Base-by-base conservation (phyloP, 2,888 invertebrate genomes). In the Hirtodrosophila confusa region DNA sequence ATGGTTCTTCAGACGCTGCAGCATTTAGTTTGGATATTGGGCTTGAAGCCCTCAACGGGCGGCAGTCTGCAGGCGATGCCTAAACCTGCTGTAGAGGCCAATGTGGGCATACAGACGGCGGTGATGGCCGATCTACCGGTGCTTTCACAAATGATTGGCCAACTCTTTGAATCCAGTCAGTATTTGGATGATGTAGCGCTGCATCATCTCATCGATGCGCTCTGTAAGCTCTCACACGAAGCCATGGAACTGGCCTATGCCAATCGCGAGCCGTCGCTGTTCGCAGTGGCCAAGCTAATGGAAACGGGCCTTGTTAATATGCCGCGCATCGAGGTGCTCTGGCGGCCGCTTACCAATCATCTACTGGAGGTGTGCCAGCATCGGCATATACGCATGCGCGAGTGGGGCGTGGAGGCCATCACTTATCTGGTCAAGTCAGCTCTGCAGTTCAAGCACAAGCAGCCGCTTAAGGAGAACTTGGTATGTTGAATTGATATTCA, bases 321-420 rank as follows among this genome's bases (percentile, higher is more conserved):
- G 93, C 94, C 96, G 47, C 93, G 99, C 55, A 96, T 99, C 41
- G 97, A 98, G 91, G 97, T 98, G 0, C 94, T 98, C 78, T 99
- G 99, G 99, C 93, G 96, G 73, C 98, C 98, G 0, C 93, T 99
- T 56, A 98, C 98, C 0, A 97, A 97, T 90, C 99, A 99, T 92
- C 93, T 99, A n/a, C 91, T 99, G 44, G 98, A 98, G 92, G 98
- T 98, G 65, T 98, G 98, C 89, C 97, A 97, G 90, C 98, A 98
- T 92, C 97, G 98, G 0, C 98, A 97, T 88, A 96, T 97, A 75
- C 93, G 97, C 70, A 97, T 99, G 97, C 93, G 99, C 36, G 98
- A 98, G 91, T 99, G 98, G 98, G 99, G 99, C 0, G 98, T 98
- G 0, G 98, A 98, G 91, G 98, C 98, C 0, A 95, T 99, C 54